phyloP scores from a whole-genome alignment of 2,113 vertebrate genomes.

The Paraplagusia blochii region DNA sequence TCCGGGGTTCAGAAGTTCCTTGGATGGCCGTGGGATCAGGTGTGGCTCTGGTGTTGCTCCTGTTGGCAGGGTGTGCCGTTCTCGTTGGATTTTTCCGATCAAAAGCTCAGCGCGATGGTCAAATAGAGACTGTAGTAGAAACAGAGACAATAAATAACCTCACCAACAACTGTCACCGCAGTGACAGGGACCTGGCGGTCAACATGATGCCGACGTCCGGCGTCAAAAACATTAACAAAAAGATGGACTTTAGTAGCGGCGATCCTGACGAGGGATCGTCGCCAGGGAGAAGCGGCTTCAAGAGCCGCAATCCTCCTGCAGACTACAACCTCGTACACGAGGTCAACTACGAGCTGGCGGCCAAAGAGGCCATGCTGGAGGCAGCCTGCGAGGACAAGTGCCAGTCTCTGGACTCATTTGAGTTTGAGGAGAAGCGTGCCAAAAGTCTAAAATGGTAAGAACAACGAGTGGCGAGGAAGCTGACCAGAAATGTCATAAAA shows the following conservation, averaged over 20 bases:
- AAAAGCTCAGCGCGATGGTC: constrained; percentile 80
- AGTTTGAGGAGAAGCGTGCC: constrained; percentile 76
- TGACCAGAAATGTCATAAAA: too few relatives aligned
- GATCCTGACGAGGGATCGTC: constrained; percentile 84
- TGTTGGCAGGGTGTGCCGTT: constrained; percentile 86
- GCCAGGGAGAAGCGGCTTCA: constrained; percentile 83
- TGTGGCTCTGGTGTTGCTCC: constrained; percentile 86
- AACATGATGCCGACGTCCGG: constrained; percentile 82
- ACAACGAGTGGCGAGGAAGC: not conserved
- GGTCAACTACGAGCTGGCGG: constrained; percentile 81
- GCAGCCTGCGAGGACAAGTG: constrained; percentile 75
- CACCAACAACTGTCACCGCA: constrained; percentile 86
- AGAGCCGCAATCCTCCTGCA: constrained; percentile 80
- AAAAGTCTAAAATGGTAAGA: constrained; percentile 86
- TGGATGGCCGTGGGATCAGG: constrained; percentile 93
- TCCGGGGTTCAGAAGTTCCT: constrained; percentile 78
- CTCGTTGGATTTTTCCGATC: constrained; percentile 85
- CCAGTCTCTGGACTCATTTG: constrained; percentile 78
- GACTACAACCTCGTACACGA: constrained; percentile 94
- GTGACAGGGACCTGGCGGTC: constrained; percentile 87
- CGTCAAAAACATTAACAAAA: constrained; percentile 98
- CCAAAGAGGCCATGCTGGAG: constrained; percentile 81
- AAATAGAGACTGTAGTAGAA: constrained; percentile 77
- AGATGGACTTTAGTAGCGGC: constrained; percentile 86
- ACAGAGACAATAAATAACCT: constrained; percentile 96